Evolutionary conservation across 1,140 invertebrate genomes (phyloP).

Genomic region (Drosophila watanabei): DNA sequence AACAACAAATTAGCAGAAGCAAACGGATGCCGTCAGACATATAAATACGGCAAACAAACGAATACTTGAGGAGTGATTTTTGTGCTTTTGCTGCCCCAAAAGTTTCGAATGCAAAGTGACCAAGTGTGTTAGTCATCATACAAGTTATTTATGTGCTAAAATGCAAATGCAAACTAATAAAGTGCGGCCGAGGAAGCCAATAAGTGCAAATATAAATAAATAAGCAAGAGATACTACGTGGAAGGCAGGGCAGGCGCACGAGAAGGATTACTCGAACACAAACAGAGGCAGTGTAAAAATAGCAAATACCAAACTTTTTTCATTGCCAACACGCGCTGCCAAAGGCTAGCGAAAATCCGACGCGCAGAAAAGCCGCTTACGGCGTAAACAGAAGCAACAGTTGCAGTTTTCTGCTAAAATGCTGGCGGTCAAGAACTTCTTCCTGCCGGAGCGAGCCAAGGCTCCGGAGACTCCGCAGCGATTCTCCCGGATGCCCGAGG

Average conservation of each 20-base stretch:
- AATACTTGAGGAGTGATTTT: conserved; percentile 20
- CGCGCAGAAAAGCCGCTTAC: conserved; percentile 23
- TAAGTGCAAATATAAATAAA: conserved; percentile 69
- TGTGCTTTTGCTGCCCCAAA: conserved; percentile 29
- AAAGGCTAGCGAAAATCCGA: conserved; percentile 24
- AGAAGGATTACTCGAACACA: conserved; percentile 64
- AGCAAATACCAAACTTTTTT: conserved; percentile 39
- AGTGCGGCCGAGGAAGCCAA: conserved; percentile 71
- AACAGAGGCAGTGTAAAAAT: conserved; percentile 50
- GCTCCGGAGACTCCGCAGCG: conserved; percentile 86
- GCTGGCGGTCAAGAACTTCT: conserved; percentile 89
- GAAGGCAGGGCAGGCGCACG: conserved; percentile 6
- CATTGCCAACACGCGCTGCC: conserved; percentile 73
- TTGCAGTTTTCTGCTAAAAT: conserved; percentile 68
- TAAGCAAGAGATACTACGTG: conserved; percentile 47
- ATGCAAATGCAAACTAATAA: conserved; percentile 61
- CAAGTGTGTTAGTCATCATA: conserved; percentile 68
- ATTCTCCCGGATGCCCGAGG: conserved; percentile 88
- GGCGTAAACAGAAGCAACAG: conserved; percentile 23
- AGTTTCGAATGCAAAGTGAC: conserved; percentile 54
- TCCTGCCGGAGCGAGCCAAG: conserved; percentile 88
- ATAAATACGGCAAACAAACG: conserved; percentile 37
- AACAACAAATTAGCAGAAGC: conserved; percentile 39
- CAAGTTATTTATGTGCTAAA: conserved; percentile 47
- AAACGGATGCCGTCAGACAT: conserved; percentile 50